Evolutionary conservation across 2,113 vertebrate genomes (phyloP).

Genomic region (Misgurnus mizolepis): DNA sequence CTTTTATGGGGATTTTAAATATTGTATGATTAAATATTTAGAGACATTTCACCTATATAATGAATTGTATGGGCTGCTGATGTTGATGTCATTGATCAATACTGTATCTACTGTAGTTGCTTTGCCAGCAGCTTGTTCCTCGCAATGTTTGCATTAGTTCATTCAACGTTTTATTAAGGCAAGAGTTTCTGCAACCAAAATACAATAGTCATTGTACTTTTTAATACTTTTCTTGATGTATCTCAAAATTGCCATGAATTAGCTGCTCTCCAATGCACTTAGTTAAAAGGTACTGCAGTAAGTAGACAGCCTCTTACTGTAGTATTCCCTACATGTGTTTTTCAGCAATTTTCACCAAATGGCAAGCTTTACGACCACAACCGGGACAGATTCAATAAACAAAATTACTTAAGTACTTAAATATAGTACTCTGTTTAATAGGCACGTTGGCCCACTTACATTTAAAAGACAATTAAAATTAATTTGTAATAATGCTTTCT

Average conservation of each 20-base stretch:
- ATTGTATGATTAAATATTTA: constrained; percentile 32
- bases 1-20: neutral
- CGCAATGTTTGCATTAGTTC: constrained; percentile 14
- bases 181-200: constrained; percentile 4
- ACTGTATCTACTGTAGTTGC: neutral
- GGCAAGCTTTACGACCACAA: neutral
- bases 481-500: neutral
- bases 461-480: neutral
- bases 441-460: constrained; percentile 4
- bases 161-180: constrained; percentile 3
- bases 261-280: constrained; percentile 20
- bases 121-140: constrained; percentile 33
- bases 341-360: neutral
- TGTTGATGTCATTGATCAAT: constrained; percentile 22
- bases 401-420: constrained; percentile 17
- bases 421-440: constrained; percentile 2
- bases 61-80: constrained; percentile 10
- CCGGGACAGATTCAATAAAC: constrained; percentile 12
- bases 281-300: neutral
- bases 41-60: constrained; percentile 21
- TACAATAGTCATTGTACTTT: neutral
- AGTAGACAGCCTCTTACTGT: neutral
- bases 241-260: constrained; percentile 4
- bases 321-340: constrained; percentile 3
- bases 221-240: constrained; percentile 3